Percentiles rank a stretch among this genome's conserved stretches.
These are phyloP conservation scores for Masnerella sp. DNA, from an alignment of 2,888 invertebrate genomes.

Conservation along the genomic window DNA sequence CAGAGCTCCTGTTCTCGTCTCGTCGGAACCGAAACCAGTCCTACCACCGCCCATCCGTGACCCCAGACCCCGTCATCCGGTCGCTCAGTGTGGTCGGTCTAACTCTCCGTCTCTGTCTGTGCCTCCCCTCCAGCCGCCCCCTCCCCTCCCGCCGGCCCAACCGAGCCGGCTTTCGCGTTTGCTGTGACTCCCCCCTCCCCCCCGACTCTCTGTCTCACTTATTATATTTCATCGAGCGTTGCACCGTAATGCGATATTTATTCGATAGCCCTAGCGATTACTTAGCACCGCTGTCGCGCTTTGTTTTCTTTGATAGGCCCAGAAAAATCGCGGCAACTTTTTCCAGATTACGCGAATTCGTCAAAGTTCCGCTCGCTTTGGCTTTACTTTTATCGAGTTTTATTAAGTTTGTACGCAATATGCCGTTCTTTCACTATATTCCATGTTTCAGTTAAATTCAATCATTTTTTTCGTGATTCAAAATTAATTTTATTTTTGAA, in stretches of 20 bases:
- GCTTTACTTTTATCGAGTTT: too few species aligned
- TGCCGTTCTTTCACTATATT: too few species aligned
- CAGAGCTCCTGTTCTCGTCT: slow-evolving; percentile 68
- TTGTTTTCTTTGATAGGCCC: slow-evolving; percentile 48
- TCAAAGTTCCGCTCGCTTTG: too few species aligned
- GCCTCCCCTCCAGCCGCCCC: slow-evolving; percentile 34
- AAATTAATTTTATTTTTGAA: too few species aligned
- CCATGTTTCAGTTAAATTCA: too few species aligned
- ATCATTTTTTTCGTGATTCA: too few species aligned
- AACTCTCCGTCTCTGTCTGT: slow-evolving; percentile 59
- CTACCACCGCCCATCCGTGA: slow-evolving; percentile 75
- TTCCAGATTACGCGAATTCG: too few species aligned
- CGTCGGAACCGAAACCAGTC: slow-evolving; percentile 74
- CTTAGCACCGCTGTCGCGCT: slow-evolving; percentile 52
- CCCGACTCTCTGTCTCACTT: slow-evolving; percentile 38
- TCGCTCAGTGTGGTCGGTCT: slow-evolving; percentile 65
- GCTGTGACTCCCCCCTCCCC: slow-evolving; percentile 29
- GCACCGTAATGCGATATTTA: slow-evolving; percentile 57
- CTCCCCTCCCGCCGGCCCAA: slow-evolving; percentile 54
- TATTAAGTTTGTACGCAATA: too few species aligned
- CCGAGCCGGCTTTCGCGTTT: slow-evolving; percentile 27
- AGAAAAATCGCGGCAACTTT: too few species aligned
- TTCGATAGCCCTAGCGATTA: slow-evolving; percentile 57
- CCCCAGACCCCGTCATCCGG: slow-evolving; percentile 76
- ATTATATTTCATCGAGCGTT: slow-evolving; percentile 54